phyloP scores from a whole-genome alignment of 2,888 invertebrate genomes.

The Lordiphosa fenestrarum region DNA sequence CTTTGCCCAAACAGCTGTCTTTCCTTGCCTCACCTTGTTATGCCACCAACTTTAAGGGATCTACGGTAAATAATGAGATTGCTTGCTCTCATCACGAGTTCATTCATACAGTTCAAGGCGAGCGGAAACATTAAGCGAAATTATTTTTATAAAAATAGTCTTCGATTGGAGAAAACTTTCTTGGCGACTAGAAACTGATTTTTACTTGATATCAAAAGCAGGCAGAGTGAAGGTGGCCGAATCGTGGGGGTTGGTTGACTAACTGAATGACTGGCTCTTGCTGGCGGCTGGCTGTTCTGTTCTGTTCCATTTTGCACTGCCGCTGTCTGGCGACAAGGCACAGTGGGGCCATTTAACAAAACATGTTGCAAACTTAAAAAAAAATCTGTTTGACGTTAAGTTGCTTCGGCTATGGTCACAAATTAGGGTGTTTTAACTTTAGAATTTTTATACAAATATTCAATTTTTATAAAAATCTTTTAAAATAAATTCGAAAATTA shows the following conservation, averaged over 20 bases:
- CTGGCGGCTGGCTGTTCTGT: conserved; percentile 35
- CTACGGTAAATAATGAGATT: neutral
- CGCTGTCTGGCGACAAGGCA: conserved; percentile 43
- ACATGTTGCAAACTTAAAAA: no score
- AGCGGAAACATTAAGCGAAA: conserved; percentile 70
- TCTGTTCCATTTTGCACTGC: conserved; percentile 40
- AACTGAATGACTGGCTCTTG: neutral
- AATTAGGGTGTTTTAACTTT: no score
- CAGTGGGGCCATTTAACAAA: no score
- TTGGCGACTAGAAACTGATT: conserved; percentile 19
- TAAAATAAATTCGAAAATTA: no score
- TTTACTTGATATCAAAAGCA: conserved; percentile 44
- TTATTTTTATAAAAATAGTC: conserved; percentile 65
- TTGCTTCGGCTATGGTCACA: no score
- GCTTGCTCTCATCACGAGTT: conserved; percentile 34
- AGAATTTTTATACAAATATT: no score
- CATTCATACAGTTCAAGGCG: conserved; percentile 70
- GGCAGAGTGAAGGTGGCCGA: neutral
- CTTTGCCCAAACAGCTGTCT: no score
- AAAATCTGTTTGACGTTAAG: no score
- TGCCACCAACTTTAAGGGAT: neutral
- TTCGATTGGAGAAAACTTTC: conserved; percentile 27
- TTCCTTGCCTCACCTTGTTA: no score
- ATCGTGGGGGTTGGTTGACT: conserved; percentile 1
- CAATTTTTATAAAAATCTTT: no score